A percentile compares a stretch with the other conserved stretches of the same genome.
Evolutionary conservation across 2,113 vertebrate genomes (phyloP).

Genomic region (human (Homo sapiens)): GRCh38 chr20:17329501-17330000

Average conservation of each 20-base stretch:
- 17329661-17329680: too few species aligned
- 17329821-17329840: not conserved
- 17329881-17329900: not conserved
- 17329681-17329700: too few species aligned
- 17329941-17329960: not conserved
- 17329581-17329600: not conserved
- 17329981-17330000: not conserved
- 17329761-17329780: slow-evolving; percentile 26
- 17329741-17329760: not conserved
- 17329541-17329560: not conserved
- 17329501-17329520: not conserved
- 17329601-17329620: not conserved
- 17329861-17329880: not conserved
- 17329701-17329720: not conserved
- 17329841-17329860: not conserved
- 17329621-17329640: not conserved
- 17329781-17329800: not conserved
- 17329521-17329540: not conserved
- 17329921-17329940: not conserved
- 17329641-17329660: not conserved
- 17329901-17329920: not conserved
- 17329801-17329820: not conserved
- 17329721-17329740: not conserved
- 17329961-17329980: not conserved
- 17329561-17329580: not conserved